Evolutionary conservation across 2,113 vertebrate genomes (phyloP), one percentile per base, ranked within the genome.

Genomic region (Apodemus sylvaticus): DNA sequence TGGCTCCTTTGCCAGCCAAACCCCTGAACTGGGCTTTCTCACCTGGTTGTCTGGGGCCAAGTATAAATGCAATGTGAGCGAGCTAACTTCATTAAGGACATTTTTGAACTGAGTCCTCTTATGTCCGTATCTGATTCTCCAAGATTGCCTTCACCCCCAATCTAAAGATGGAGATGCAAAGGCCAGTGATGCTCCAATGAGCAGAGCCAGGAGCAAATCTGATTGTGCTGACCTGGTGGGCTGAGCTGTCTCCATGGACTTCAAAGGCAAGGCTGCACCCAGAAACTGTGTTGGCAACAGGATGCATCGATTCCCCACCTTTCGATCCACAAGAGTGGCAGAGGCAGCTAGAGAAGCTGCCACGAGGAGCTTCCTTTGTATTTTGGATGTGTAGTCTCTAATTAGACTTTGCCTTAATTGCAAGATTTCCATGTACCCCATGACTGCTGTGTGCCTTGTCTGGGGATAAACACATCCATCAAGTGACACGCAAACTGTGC

Each of bases 401-500:
- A 89, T 98, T 97, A 97, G 97, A 96, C 90, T 96, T 91, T 88
- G 79, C 94, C 91, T 94, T 95, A 95, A 89, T 95, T 97, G 96
- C 83, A 92, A 90, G 92, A 97, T 98, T 98, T 97, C 92, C 91
- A 81, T 93, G 90, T 5, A 20, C 86, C 58, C 8, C 2, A 0
- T 73, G 93, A 95, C 89, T 95, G 39, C 86, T 48, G 2, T 31
- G 0, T 92, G 19, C 89, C 97, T 95, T 94, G 71, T 95, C 96
- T 97, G 87, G 94, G 97, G 95, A 98, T 97, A 97, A 98, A 98
- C 97, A 97, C 5, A 95, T 97, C 98, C 97, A 85, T 98, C 98
- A 98, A 98, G 96, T 53, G 29, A 94, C 95, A 98, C 97, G 94
- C 85, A 96, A 97, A 98, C 97, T 96, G 97, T 98, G 95, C 86